Evolutionary conservation across 2,888 invertebrate genomes (phyloP).

Genomic region (Drosophila rubida): DNA sequence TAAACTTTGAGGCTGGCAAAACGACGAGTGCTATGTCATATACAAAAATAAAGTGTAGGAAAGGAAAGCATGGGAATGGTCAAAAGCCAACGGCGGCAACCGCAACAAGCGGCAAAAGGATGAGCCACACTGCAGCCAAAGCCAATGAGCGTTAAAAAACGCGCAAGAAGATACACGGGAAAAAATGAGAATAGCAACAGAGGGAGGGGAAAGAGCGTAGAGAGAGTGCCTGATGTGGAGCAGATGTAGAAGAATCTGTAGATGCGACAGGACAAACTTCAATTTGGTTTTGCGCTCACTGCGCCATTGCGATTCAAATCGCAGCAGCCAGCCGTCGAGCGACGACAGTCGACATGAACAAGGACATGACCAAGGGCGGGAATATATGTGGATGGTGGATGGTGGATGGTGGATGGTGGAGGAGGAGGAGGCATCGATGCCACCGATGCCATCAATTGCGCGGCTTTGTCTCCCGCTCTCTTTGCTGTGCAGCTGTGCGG

Average conservation of each 20-base stretch:
- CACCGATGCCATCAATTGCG: slow-evolving; percentile 73
- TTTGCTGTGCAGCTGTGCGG: slow-evolving; percentile 28
- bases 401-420: too few relatives aligned
- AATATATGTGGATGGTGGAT: neutral
- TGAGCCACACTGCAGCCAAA: slow-evolving; percentile 51
- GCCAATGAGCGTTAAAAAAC: slow-evolving; percentile 73
- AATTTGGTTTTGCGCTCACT: slow-evolving; percentile 66
- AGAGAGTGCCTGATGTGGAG: neutral
- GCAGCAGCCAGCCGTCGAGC: slow-evolving; percentile 60
- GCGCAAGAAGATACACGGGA: slow-evolving; percentile 35
- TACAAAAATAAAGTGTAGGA: slow-evolving; percentile 16
- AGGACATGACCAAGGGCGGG: slow-evolving; percentile 12
- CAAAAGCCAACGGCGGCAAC: slow-evolving; percentile 60
- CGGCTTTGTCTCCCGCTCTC: slow-evolving; percentile 24
- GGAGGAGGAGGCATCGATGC: slow-evolving; percentile 14
- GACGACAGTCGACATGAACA: slow-evolving; percentile 31
- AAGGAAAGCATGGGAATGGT: slow-evolving; percentile 20
- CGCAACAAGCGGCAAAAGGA: slow-evolving; percentile 61
- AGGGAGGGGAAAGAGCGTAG: neutral
- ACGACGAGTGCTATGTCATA: slow-evolving; percentile 32
- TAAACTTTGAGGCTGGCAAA: slow-evolving; percentile 55
- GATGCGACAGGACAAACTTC: slow-evolving; percentile 63
- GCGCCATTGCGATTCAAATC: slow-evolving; percentile 75
- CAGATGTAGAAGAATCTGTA: slow-evolving; percentile 36
- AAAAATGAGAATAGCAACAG: slow-evolving; percentile 4